Evolutionary conservation across 2,888 invertebrate genomes (phyloP).

Genomic region (Agonopterix heracliana): DNA sequence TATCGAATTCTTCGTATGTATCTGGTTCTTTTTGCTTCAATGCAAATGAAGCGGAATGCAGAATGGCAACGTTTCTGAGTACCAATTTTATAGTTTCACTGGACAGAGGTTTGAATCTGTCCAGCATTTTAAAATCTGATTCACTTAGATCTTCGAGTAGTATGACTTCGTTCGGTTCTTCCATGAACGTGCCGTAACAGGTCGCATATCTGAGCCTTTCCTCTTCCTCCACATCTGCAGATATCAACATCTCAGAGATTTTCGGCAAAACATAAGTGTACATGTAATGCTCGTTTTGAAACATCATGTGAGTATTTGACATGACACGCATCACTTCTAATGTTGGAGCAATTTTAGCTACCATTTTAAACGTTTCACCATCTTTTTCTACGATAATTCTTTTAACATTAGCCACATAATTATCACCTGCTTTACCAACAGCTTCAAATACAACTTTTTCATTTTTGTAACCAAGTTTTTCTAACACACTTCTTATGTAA

Average conservation of each 20-base stretch:
- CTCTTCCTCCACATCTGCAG: conserved; percentile 20
- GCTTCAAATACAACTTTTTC: conserved; percentile 24
- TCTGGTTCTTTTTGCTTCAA: conserved; percentile 28
- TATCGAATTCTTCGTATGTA: conserved; percentile 15
- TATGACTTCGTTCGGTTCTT: conserved; percentile 31
- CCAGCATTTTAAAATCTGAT: conserved; percentile 24
- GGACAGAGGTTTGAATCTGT: conserved; percentile 17
- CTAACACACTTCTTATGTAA: conserved; percentile 28
- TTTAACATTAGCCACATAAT: conserved; percentile 28
- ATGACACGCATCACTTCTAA: conserved; percentile 14
- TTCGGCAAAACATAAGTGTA: conserved; percentile 32
- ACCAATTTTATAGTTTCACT: conserved; percentile 19
- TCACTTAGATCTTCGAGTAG: conserved; percentile 35
- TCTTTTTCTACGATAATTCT: conserved; percentile 25
- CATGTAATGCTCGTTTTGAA: conserved; percentile 31
- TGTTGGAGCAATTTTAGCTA: conserved; percentile 31
- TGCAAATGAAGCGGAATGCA: conserved; percentile 31
- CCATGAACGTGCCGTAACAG: conserved; percentile 28
- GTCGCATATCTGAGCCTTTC: conserved; percentile 26
- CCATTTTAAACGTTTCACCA: conserved; percentile 23
- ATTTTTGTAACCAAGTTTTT: conserved; percentile 26
- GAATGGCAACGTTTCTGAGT: conserved; percentile 27
- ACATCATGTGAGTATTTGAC: conserved; percentile 16
- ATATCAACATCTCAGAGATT: conserved; percentile 23
- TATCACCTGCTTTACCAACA: conserved; percentile 34